Evolutionary conservation across 2,797 vertebrate genomes (phyloP).

Genomic region (Chloroceryle amazona): DNA sequence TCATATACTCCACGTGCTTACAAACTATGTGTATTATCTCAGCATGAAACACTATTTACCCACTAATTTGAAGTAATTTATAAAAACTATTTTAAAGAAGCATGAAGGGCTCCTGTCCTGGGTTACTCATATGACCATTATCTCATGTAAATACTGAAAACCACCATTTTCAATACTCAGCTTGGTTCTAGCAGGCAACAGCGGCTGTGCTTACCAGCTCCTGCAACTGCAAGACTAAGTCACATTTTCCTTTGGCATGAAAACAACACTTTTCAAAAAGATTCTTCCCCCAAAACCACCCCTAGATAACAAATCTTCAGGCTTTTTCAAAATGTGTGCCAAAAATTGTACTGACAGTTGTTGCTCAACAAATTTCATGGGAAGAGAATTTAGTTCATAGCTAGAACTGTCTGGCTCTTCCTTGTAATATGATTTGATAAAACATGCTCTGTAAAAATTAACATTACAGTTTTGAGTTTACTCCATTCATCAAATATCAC

Average conservation of each 20-base stretch:
- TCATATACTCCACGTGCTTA: rapidly evolving
- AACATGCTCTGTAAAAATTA: neutral
- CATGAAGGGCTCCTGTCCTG: neutral
- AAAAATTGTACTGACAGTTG: neutral
- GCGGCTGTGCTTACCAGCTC: neutral
- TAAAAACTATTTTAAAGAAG: neutral
- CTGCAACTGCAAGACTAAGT: neutral
- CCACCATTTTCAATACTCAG: neutral
- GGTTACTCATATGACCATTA: neutral
- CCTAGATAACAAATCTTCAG: neutral
- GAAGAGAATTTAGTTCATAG: neutral
- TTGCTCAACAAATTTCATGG: neutral
- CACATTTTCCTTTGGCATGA: neutral
- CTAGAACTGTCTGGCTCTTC: neutral
- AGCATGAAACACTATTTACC: neutral
- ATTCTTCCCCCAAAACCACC: neutral
- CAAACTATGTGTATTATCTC: neutral
- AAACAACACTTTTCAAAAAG: neutral
- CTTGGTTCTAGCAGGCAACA: neutral
- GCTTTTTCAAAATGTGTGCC: neutral
- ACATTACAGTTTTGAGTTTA: neutral
- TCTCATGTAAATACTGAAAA: neutral
- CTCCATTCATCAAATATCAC: neutral
- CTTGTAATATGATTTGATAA: neutral
- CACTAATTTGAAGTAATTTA: neutral